Base-by-base conservation (phyloP, 2,113 vertebrate genomes). In the Aramus guarauna region DNA sequence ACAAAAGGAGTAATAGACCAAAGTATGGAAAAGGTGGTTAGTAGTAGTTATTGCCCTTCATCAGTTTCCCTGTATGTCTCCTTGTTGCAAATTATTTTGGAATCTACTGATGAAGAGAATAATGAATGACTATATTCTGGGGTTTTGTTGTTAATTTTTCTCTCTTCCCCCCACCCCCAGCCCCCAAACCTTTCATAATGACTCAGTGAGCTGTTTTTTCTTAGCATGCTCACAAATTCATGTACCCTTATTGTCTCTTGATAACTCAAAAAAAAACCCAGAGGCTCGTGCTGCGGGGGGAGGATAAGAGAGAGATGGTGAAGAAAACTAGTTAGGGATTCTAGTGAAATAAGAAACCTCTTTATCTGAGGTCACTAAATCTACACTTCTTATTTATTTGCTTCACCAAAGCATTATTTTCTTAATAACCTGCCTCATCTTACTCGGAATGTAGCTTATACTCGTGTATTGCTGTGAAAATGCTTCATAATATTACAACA, bases 261-360 rank as follows among this genome's bases (percentile, higher is more conserved):
- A 20, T 29, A 82, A 72, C 19, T 69, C n/a, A 12, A 95, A 45
- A 72, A 72, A 19, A 1, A n/a, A n/a, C n/a, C n/a, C 11, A 64
- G 16, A 2, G 6, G 68, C 18, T 73, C 16, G 5, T 83, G 18
- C 5, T 29, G 15, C n/a, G 14, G 7, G 6, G 5, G 2, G 3
- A 72, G 9, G 18, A 24, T 30, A 29, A 20, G 7, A 68, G 1
- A 8, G 9, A 20, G 16, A 7, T 6, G 29, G 4, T 26, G 23
- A 11, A 84, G 15, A 69, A 86, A 69, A 45, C 11, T 0, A 0
- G 2, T 34, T 91, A 32, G 4, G 2, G 2, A 85, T 50, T 48
- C 47, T 10, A 67, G n/a, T 71, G 11, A 84, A 90, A 89, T 18
- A 1, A 71, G 41, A 81, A 62, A 9, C 2, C 18, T 74, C 11